Base-by-base conservation (phyloP, 2,888 invertebrate genomes). In the Dicyrtomina minuta region DNA sequence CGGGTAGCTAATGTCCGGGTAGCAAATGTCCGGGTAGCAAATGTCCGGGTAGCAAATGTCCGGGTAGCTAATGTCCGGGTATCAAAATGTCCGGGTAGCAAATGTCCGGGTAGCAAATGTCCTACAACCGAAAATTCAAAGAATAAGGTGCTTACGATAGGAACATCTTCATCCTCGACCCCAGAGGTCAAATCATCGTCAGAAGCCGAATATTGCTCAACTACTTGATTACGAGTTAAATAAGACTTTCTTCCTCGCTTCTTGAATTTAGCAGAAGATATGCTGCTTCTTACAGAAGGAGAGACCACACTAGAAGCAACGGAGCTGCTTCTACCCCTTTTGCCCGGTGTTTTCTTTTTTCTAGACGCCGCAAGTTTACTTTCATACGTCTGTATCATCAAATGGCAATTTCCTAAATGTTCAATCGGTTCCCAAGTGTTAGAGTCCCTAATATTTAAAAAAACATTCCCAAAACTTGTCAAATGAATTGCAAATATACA, bases 341-440 rank as follows among this genome's bases (percentile, higher is more conserved):
- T 20, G 20, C 56, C 22, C 17, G n/a, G 43, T n/a, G 39, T 46
- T 24, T 65, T 59, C 65, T 61, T 68, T 27, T 51, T 49, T 1
- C 44, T 56, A 6, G 15, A 49, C 8, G 15, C 26, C 8, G 49
- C 51, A 13, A 51, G 20, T 51, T 33, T 64, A 13, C 62, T 44
- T 17, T 71, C 68, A 53, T 67, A 76, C 13, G 39, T 66, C 20
- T 70, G 53, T 22, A 76, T 33, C 10, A 76, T n/a, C 13, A 70
- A 33, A 8, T 59, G 22, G 53, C 76, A 76, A 0, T 73, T 73
- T 39, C 56, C 46, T 12, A 76, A 46, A 65, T 76, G 60, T 6
- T 56, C 55, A 5, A 72, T 22, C 0, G 76, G 76, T 39, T 75
- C 75, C 72, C 75, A 75, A 8, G 70, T 72, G 44, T 75, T 72